These are phyloP conservation scores for Brachylomia viminalis DNA, from an alignment of 2,888 invertebrate genomes.

Conservation along the genomic window DNA sequence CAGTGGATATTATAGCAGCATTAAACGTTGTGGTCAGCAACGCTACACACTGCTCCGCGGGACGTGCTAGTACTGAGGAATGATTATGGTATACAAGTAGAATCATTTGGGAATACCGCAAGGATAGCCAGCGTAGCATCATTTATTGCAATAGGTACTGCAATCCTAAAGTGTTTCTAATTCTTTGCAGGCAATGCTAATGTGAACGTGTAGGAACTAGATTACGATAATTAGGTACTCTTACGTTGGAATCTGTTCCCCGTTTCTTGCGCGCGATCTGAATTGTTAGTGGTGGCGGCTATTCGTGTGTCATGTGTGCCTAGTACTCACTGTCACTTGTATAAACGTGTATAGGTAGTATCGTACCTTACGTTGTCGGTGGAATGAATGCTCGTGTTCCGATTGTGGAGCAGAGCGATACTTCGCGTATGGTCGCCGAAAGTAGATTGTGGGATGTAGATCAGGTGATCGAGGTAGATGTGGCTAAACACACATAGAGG, in stretches of 20 bases:
- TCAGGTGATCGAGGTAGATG: not conserved
- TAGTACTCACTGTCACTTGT: not conserved
- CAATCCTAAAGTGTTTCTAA: not conserved
- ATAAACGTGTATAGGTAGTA: not conserved
- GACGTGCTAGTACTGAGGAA: not conserved
- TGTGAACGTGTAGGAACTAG: conserved; percentile 5
- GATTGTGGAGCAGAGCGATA: not conserved
- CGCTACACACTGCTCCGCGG: not conserved
- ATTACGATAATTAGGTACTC: conserved; percentile 28
- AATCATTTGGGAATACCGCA: not conserved
- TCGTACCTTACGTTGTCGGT: not conserved
- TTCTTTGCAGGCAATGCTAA: too few relatives aligned
- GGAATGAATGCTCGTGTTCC: not conserved
- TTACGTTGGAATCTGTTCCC: conserved; percentile 21
- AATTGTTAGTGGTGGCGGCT: conserved; percentile 37
- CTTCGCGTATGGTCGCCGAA: not conserved
- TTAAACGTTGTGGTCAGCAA: not conserved
- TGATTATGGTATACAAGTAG: not conserved
- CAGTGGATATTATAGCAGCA: not conserved
- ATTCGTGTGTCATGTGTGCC: not conserved
- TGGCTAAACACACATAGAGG: not conserved
- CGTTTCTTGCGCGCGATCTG: conserved; percentile 31
- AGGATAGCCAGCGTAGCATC: not conserved
- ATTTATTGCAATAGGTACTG: not conserved
- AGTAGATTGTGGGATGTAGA: not conserved